Conservation (phyloP, 1,140 invertebrate species). For the Hylyphantes graminicola region DNA sequence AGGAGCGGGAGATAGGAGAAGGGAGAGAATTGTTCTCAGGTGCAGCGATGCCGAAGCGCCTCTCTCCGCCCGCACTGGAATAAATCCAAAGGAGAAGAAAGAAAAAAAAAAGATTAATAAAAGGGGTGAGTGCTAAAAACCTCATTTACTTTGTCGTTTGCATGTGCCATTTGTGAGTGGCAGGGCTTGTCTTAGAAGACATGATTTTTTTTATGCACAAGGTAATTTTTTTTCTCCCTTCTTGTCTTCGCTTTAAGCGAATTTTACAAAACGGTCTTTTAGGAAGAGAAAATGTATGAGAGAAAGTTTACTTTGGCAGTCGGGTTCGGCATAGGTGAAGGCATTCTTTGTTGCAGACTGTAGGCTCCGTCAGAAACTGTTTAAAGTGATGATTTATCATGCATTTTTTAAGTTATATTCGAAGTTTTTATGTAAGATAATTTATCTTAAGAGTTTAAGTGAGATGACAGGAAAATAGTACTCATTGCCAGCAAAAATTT, state of each 20-base stretch:
- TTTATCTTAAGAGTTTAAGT: too few relatives aligned
- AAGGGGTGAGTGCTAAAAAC: constrained; percentile 40
- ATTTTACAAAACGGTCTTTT: too few relatives aligned
- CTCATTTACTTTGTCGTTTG: constrained; percentile 25
- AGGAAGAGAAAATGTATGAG: too few relatives aligned
- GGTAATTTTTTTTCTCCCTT: not conserved
- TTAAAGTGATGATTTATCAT: too few relatives aligned
- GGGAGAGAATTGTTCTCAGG: constrained; percentile 38
- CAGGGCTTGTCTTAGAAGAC: not conserved
- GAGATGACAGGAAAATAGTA: too few relatives aligned
- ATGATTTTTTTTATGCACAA: not conserved
- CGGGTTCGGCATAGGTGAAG: too few relatives aligned
- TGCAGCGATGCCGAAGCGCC: constrained; percentile 17
- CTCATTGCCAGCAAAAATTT: too few relatives aligned
- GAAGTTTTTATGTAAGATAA: too few relatives aligned
- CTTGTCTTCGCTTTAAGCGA: not conserved
- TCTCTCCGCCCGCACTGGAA: constrained; percentile 19
- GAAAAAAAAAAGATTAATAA: not conserved
- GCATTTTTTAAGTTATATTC: too few relatives aligned
- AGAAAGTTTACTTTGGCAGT: too few relatives aligned
- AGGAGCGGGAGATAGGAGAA: constrained; percentile 24
- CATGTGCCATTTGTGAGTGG: not conserved
- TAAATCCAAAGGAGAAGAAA: constrained; percentile 26
- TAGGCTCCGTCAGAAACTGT: too few relatives aligned
- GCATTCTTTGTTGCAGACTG: too few relatives aligned